Conservation (phyloP, 2,888 invertebrate species). For the Ferdinandea cuprea region DNA sequence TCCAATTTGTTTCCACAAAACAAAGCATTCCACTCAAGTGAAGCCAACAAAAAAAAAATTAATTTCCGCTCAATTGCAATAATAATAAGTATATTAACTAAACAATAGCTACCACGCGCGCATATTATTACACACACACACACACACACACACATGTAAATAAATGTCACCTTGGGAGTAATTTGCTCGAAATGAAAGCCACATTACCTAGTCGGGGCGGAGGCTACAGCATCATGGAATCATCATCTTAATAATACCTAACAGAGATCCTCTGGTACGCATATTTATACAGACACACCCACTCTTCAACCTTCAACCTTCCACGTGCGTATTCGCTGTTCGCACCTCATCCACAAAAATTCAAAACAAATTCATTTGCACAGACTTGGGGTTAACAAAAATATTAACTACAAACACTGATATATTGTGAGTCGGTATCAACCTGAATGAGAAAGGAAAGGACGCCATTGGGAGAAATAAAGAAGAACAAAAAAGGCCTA, state of each 20-base stretch:
- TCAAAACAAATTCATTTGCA: background rate
- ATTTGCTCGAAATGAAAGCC: background rate
- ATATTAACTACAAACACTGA: background rate
- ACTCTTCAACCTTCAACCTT: too few relatives aligned
- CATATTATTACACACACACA: background rate
- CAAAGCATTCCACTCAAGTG: too few relatives aligned
- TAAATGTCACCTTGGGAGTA: background rate
- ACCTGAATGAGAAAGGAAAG: constrained; percentile 4
- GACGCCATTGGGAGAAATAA: background rate
- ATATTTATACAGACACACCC: too few relatives aligned
- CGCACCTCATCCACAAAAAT: background rate
- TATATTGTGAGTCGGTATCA: background rate
- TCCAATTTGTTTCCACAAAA: too few relatives aligned
- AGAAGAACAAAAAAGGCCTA: background rate
- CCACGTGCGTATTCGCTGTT: background rate
- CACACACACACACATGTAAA: background rate
- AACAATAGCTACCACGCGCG: too few relatives aligned
- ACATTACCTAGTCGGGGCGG: background rate
- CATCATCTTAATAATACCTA: background rate
- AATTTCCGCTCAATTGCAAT: too few relatives aligned
- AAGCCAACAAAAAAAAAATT: too few relatives aligned
- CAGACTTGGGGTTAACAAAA: background rate
- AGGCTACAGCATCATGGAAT: background rate
- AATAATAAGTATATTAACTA: too few relatives aligned
- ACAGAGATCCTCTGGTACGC: too few relatives aligned